Evolutionary conservation across 2,888 invertebrate genomes (phyloP).

Genomic region (Cosmorhoe ocellata): DNA sequence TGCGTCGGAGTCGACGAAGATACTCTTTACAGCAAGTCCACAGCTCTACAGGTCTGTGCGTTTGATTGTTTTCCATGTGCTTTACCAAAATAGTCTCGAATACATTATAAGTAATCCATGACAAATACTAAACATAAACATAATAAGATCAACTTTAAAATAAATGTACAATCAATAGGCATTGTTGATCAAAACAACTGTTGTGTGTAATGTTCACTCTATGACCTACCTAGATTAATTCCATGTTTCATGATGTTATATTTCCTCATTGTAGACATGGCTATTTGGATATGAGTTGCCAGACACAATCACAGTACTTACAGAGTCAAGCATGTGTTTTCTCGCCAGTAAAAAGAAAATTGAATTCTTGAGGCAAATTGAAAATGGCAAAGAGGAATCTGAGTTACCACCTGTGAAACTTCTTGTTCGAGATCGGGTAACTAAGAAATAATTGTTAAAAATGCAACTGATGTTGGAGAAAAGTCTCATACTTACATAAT

Average conservation of each 20-base stretch:
- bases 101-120: neutral
- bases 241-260: neutral
- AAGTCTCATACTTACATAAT: too few species aligned
- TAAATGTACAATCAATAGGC: too few species aligned
- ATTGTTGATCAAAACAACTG: too few species aligned
- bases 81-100: slow-evolving; percentile 4
- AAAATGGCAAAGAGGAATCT: slow-evolving; percentile 90
- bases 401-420: slow-evolving; percentile 93
- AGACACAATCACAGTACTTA: slow-evolving; percentile 96
- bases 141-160: too few species aligned
- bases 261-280: slow-evolving; percentile 88
- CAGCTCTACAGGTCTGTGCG: slow-evolving; percentile 91
- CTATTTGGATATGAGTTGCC: slow-evolving; percentile 97
- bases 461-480: too few species aligned
- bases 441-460: slow-evolving; percentile 24
- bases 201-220: too few species aligned
- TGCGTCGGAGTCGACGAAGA: slow-evolving; percentile 97
- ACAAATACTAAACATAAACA: too few species aligned
- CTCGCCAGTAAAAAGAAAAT: slow-evolving; percentile 99
- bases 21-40: slow-evolving; percentile 97
- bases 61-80: slow-evolving; percentile 48
- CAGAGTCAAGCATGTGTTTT: slow-evolving; percentile 92
- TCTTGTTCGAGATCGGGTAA: slow-evolving; percentile 94
- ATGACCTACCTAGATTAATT: too few species aligned
- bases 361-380: slow-evolving; percentile 95